Evolutionary conservation across 2,888 invertebrate genomes (phyloP).

Genomic region (Agrenia bidenticulata): DNA sequence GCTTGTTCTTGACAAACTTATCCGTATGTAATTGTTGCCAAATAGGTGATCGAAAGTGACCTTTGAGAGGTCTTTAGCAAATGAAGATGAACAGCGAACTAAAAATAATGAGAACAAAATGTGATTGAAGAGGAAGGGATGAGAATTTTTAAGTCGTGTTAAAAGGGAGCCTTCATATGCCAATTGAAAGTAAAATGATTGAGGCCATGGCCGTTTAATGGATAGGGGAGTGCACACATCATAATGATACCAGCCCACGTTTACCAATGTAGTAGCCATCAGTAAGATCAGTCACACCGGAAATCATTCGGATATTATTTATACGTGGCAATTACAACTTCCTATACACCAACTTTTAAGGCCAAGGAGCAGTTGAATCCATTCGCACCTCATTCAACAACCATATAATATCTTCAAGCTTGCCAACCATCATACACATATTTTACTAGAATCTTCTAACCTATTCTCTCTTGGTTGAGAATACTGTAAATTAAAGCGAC

Average conservation of each 20-base stretch:
- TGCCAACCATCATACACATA: too few relatives aligned
- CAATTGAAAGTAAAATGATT: conserved; percentile 47
- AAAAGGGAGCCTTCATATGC: conserved; percentile 43
- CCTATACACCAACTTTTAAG: conserved; percentile 26
- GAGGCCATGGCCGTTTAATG: conserved; percentile 49
- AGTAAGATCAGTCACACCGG: conserved; percentile 51
- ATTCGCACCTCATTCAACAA: too few relatives aligned
- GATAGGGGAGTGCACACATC: background rate
- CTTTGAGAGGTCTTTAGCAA: too few relatives aligned
- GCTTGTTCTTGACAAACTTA: too few relatives aligned
- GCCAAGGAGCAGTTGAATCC: conserved; percentile 4
- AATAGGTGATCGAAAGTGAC: too few relatives aligned
- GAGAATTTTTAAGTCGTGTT: conserved; percentile 13
- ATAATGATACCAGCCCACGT: background rate
- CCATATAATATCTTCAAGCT: too few relatives aligned
- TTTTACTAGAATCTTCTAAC: too few relatives aligned
- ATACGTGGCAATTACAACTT: conserved; percentile 41
- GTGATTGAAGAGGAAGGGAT: background rate
- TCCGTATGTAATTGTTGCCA: too few relatives aligned
- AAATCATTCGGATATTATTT: conserved; percentile 45
- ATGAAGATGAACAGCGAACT: too few relatives aligned
- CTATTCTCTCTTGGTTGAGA: too few relatives aligned
- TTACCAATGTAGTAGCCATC: conserved; percentile 7
- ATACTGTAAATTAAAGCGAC: too few relatives aligned
- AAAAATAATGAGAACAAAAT: conserved; percentile 1